Conservation (phyloP, 2,113 vertebrate species). For the Monopterus albus region DNA sequence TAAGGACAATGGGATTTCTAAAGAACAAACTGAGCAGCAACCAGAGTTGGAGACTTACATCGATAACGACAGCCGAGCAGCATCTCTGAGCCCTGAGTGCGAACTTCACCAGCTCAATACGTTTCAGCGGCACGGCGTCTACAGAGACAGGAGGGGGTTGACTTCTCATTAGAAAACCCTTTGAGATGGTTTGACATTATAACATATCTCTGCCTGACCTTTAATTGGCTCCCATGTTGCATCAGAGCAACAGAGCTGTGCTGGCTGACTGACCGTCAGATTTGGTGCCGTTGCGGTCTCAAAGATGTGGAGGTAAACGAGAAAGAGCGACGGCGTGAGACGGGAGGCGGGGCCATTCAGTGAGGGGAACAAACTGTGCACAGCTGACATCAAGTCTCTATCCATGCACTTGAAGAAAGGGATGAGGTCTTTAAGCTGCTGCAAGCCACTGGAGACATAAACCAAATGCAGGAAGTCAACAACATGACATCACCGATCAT, state of each 20-base stretch:
- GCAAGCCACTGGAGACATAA: constrained; percentile 38
- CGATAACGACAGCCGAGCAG: constrained; percentile 50
- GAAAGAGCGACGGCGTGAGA: constrained; percentile 63
- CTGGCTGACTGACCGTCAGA: neutral
- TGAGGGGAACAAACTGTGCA: constrained; percentile 32
- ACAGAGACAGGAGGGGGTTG: neutral
- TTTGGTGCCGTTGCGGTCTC: constrained; percentile 63
- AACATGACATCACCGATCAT: neutral
- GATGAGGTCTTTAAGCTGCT: constrained; percentile 59
- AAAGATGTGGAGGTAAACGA: constrained; percentile 74
- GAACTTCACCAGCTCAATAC: constrained; percentile 72
- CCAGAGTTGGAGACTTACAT: constrained; percentile 66
- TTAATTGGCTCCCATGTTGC: constrained; percentile 63
- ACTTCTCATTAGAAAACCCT: neutral
- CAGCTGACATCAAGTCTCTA: constrained; percentile 53
- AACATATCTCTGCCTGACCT: constrained; percentile 50
- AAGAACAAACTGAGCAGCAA: neutral
- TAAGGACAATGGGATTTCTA: neutral
- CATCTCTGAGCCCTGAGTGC: constrained; percentile 65
- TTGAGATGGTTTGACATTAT: neutral
- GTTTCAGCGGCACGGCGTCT: constrained; percentile 62
- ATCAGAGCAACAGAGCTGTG: constrained; percentile 25
- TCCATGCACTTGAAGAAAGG: constrained; percentile 71
- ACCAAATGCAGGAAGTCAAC: neutral
- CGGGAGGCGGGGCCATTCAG: constrained; percentile 39